A percentile compares a stretch with the other conserved stretches of the same genome.
Evolutionary conservation across 2,113 vertebrate species (phyloP).

Genomic region (Siniperca knerii): DNA sequence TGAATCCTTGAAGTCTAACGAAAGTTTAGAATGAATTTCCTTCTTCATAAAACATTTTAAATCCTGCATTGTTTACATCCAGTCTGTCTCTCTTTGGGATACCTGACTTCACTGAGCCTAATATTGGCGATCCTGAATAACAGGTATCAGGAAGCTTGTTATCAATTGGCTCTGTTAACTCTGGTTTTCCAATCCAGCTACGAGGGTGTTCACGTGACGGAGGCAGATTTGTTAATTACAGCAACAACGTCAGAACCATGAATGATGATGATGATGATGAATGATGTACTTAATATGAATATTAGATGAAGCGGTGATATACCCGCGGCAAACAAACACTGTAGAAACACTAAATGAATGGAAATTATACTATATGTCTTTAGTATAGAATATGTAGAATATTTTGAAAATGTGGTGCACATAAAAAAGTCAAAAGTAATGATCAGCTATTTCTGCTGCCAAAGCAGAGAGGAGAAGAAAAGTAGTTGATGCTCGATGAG

Average conservation of each 20-base stretch:
- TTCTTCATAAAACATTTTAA: background rate
- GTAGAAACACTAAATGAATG: too few species aligned
- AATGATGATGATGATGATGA: background rate
- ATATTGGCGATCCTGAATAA: background rate
- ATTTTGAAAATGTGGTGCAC: too few species aligned
- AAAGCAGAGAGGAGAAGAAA: too few species aligned
- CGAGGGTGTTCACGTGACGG: background rate
- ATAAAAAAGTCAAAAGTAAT: too few species aligned
- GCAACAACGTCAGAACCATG: background rate
- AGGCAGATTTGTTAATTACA: background rate
- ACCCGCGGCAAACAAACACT: too few species aligned
- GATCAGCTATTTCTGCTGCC: too few species aligned
- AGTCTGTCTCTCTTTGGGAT: background rate
- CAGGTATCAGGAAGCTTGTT: too few species aligned
- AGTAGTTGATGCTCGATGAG: background rate
- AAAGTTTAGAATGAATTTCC: background rate
- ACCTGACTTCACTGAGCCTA: background rate
- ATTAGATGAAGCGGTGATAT: background rate
- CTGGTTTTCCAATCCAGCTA: too few species aligned
- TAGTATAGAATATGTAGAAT: background rate
- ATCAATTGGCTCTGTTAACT: background rate
- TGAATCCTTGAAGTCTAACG: too few species aligned
- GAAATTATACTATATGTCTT: background rate
- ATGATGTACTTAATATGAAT: background rate
- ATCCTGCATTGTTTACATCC: background rate